Percentiles rank a stretch among this genome's conserved stretches.
These are phyloP conservation scores for Cydia pomonella DNA, from an alignment of 1,140 invertebrate species.

Conservation along the genomic window DNA sequence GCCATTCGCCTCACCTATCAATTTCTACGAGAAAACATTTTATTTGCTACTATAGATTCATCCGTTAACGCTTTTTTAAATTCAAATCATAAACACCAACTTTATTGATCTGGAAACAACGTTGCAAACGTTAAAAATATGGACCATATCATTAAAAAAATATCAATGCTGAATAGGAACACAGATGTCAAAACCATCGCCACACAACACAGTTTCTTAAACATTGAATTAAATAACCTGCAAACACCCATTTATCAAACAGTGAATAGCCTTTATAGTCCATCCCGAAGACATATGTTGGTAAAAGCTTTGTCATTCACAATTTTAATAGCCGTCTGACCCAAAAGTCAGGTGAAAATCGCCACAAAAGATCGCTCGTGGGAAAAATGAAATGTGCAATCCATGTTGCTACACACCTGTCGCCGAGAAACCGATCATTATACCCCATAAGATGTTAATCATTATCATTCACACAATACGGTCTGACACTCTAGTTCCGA, in stretches of 20 bases:
- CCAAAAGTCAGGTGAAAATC: slow-evolving; percentile 46
- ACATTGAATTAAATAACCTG: slow-evolving; percentile 17
- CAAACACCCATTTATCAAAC: slow-evolving; percentile 7
- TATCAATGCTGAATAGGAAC: neutral
- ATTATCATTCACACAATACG: slow-evolving; percentile 56
- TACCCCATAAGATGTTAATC: slow-evolving; percentile 64
- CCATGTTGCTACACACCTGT: slow-evolving; percentile 57
- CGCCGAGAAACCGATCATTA: slow-evolving; percentile 54
- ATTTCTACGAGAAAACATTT: slow-evolving; percentile 4
- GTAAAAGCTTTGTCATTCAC: slow-evolving; percentile 15
- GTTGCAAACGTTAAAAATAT: neutral
- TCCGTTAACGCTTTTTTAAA: neutral
- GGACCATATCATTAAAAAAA: neutral
- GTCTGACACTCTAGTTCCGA: slow-evolving; percentile 18
- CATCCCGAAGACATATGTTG: neutral
- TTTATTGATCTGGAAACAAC: neutral
- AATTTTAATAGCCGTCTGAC: slow-evolving; percentile 35
- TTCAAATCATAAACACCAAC: neutral
- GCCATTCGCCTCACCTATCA: slow-evolving; percentile 11
- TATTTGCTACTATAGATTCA: neutral
- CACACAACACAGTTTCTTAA: neutral
- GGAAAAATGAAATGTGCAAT: slow-evolving; percentile 61
- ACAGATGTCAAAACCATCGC: slow-evolving; percentile 2
- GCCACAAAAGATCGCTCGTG: slow-evolving; percentile 48
- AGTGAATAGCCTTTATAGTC: neutral